Evolutionary conservation across 2,113 vertebrate genomes (phyloP), one percentile per base, ranked within the genome.

Genomic region (Neopipo cinnamomea): DNA sequence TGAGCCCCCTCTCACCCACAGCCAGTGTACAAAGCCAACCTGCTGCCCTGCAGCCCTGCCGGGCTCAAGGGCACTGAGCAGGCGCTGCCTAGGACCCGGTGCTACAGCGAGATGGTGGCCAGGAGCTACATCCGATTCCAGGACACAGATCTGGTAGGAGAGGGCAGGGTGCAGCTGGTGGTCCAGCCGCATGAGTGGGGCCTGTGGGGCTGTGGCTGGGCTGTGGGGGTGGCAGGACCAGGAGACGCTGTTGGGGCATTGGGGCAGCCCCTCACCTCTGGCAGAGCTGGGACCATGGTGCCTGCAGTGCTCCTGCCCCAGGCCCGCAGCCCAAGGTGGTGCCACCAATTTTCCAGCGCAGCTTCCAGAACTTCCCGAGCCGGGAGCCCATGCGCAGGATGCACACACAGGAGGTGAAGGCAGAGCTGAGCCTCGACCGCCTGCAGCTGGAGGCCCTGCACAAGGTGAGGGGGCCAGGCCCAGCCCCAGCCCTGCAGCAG

Each of bases 381-480:
- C 97, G 98, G 70, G 96, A 98, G 28, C 85, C 98, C 8, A 97
- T 98, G 97, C 98, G 99, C 86, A 97, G 96, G 39, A 98, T 99
- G 98, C 98, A 97, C 39, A 15, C 30, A 6, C 97, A 98, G 2
- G 99, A 99, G 94, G 33, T 67, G 16, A 99, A 97, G n/a, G 90
- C 96, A 0, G 97, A 97, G 19, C 74, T 98, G 14, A 97, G 96
- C 93, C 81, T 99, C 22, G 99, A 99, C 72, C 97, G 98, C 52
- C 97, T 99, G 97, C 98, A 99, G 53, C 91, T 99, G 70, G 98
- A 98, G 67, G 97, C 99, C 4, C 71, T 99, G 31, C 98, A 99
- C 96, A 99, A 99, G 98, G 99, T 99, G 95, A 91, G 93, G 2
- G 35, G 22, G 44, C 23, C 67, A 15, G 18, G 12, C 55, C 10